Percentiles rank a stretch among this genome's conserved stretches.
Evolutionary conservation across 1,140 invertebrate genomes (phyloP).

Genomic region (Rhizoglyphus robini): DNA sequence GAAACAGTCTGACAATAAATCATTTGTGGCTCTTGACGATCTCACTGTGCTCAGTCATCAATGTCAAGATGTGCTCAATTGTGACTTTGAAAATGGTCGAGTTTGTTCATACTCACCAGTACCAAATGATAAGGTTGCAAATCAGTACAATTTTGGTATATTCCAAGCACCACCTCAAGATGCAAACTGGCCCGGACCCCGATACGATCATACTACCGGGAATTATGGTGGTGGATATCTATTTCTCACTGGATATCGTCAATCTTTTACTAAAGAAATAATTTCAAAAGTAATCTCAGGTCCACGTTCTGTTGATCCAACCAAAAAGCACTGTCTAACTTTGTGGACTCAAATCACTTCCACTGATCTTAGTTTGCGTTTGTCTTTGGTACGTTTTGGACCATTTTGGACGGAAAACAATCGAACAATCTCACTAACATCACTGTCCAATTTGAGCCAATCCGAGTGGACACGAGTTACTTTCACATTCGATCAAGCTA

Average conservation of each 20-base stretch:
- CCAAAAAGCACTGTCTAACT: neutral
- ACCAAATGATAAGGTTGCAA: neutral
- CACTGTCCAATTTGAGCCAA: neutral
- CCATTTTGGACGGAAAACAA: neutral
- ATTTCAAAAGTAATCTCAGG: conserved; percentile 2
- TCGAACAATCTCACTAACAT: neutral
- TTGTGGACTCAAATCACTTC: neutral
- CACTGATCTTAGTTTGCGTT: neutral
- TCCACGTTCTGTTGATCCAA: neutral
- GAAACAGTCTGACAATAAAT: neutral
- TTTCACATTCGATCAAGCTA: neutral
- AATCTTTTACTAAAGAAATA: neutral
- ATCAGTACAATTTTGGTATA: neutral
- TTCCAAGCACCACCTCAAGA: neutral
- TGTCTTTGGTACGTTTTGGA: neutral
- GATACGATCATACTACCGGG: neutral
- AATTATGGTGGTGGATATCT: conserved; percentile 9
- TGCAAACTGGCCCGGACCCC: conserved; percentile 2
- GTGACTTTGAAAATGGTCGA: conserved; percentile 24
- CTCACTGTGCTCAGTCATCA: conserved; percentile 18
- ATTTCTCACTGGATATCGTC: neutral
- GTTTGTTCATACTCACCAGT: neutral
- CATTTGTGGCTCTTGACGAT: conserved; percentile 25
- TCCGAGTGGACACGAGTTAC: neutral
- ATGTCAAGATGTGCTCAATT: conserved; percentile 21